phyloP scores from a whole-genome alignment of 2,113 vertebrate genomes.

The Potamarius usumacintae region DNA sequence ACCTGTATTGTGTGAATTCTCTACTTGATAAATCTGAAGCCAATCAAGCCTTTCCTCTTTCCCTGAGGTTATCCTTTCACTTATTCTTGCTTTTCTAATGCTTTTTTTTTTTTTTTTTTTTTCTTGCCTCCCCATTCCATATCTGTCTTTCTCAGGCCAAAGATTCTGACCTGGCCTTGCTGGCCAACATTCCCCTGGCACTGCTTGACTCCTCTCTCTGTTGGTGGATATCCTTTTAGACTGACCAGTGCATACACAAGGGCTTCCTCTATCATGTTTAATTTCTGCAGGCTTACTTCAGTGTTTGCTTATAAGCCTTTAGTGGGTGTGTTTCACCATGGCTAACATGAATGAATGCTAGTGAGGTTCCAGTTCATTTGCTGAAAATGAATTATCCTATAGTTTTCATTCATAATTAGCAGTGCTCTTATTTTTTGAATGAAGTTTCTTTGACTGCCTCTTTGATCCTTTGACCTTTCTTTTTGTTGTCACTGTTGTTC shows the following conservation, averaged over 20 bases:
- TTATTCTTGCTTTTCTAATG: background rate
- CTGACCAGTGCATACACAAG: slow-evolving; percentile 48
- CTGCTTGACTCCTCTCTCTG: slow-evolving; percentile 88
- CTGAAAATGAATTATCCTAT: background rate
- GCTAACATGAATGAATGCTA: background rate
- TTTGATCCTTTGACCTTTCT: background rate
- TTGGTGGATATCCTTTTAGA: slow-evolving; percentile 90
- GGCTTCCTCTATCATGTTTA: slow-evolving; percentile 19
- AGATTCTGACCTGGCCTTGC: slow-evolving; percentile 83
- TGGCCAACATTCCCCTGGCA: slow-evolving; percentile 85
- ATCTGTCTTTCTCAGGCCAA: slow-evolving; percentile 70
- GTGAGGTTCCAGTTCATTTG: background rate
- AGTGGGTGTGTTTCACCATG: background rate
- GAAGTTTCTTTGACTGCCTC: background rate
- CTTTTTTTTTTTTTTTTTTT: background rate
- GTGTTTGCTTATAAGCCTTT: background rate
- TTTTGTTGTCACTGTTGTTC: background rate
- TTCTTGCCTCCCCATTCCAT: background rate
- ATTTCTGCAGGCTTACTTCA: slow-evolving; percentile 46
- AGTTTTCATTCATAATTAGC: background rate
- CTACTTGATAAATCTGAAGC: background rate
- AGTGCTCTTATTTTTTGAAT: background rate
- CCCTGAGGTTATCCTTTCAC: background rate
- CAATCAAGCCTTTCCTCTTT: background rate
- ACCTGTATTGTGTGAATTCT: background rate